phyloP scores from a whole-genome alignment of 2,888 invertebrate species.

The Hydraecia micacea region DNA sequence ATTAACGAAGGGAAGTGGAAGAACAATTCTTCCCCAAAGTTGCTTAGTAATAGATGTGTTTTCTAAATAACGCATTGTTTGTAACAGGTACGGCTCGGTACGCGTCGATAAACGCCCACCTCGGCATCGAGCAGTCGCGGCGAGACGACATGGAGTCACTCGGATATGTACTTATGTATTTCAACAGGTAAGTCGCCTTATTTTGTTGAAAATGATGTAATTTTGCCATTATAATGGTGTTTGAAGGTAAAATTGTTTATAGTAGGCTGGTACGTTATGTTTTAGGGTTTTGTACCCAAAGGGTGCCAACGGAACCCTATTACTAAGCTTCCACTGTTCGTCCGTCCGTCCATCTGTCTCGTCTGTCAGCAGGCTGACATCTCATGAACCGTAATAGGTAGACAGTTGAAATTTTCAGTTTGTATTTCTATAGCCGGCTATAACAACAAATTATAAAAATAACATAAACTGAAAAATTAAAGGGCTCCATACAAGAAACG shows the following conservation, averaged over 20 bases:
- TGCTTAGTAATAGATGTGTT: constrained; percentile 7
- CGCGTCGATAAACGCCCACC: constrained; percentile 99
- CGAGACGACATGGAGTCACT: constrained; percentile 99
- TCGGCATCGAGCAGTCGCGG: constrained; percentile 99
- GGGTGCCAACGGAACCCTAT: not conserved
- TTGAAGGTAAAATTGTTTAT: not conserved
- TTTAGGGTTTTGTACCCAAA: not conserved
- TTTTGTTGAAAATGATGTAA: not conserved
- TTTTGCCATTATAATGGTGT: not conserved
- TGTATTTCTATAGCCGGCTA: too few relatives aligned
- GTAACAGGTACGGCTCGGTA: constrained; percentile 97
- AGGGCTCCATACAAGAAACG: too few relatives aligned
- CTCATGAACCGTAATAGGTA: not conserved
- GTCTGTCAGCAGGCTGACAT: not conserved
- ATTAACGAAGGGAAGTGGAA: not conserved
- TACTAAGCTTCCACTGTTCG: not conserved
- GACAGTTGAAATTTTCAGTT: too few relatives aligned
- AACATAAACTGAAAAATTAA: too few relatives aligned
- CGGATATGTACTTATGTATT: constrained; percentile 99
- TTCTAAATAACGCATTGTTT: constrained; percentile 44
- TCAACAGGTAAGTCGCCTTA: constrained; percentile 91
- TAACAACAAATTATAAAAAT: not conserved
- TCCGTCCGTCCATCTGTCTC: not conserved
- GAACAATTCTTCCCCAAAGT: constrained; percentile 9
- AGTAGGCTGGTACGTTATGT: not conserved